These are phyloP conservation scores for Phataginus tricuspis DNA, from an alignment of 2,797 vertebrate genomes.

Conservation along the genomic window DNA sequence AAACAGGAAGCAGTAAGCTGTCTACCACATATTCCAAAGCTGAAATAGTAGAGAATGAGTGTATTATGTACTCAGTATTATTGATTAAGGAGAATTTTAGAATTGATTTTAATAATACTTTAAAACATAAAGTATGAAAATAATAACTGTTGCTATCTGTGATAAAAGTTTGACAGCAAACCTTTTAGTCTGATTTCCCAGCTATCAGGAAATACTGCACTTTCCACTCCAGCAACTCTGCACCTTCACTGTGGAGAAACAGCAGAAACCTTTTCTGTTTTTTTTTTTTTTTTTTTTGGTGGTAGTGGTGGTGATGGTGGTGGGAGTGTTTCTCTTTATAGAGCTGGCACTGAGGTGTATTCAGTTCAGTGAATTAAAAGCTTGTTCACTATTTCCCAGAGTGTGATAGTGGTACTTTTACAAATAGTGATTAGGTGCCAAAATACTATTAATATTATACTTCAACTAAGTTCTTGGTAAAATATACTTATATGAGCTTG, in stretches of 20 bases:
- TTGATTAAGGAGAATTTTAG: neutral
- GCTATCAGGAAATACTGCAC: neutral
- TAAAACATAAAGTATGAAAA: neutral
- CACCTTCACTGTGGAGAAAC: neutral
- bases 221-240: neutral
- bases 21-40: neutral
- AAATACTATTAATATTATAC: neutral
- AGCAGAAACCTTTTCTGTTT: neutral
- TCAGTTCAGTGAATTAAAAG: neutral
- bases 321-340: neutral
- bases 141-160: neutral
- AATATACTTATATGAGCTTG: neutral
- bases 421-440: neutral
- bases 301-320: too few relatives aligned
- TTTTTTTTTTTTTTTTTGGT: too few relatives aligned
- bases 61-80: neutral
- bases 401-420: neutral
- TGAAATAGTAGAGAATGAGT: neutral
- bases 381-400: neutral
- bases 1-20: neutral
- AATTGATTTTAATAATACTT: neutral
- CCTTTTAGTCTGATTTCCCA: neutral
- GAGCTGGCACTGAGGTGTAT: neutral
- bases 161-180: neutral
- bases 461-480: neutral